Conservation (phyloP, 1,140 invertebrate species). For the Drosophila nannoptera region DNA sequence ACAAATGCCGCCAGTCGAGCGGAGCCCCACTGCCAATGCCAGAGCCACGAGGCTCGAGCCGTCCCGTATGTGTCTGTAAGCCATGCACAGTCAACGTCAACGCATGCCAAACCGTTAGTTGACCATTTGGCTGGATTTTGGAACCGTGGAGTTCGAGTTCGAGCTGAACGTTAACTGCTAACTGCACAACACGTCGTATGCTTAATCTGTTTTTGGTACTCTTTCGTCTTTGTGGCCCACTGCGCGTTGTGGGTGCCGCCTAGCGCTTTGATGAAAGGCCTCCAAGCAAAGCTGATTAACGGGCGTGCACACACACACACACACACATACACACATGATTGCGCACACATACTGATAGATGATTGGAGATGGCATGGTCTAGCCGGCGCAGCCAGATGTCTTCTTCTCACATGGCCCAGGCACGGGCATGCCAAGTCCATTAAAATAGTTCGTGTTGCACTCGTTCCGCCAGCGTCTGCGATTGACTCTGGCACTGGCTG, state of each 20-base stretch:
- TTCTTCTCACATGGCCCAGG: conserved; percentile 66
- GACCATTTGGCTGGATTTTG: conserved; percentile 41
- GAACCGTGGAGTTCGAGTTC: conserved; percentile 8
- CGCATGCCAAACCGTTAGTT: conserved; percentile 67
- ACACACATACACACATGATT: conserved; percentile 2
- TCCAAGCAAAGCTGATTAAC: conserved; percentile 72
- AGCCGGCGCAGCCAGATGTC: conserved; percentile 52
- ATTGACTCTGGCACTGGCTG: conserved; percentile 6
- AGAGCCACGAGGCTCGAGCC: conserved; percentile 5
- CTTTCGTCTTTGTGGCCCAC: conserved; percentile 21
- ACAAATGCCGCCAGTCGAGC: conserved; percentile 36
- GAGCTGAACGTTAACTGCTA: conserved; percentile 54
- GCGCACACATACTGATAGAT: conserved; percentile 7
- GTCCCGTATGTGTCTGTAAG: background rate
- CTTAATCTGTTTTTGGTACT: conserved; percentile 51
- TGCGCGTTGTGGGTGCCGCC: conserved; percentile 52
- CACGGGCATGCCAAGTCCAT: conserved; percentile 66
- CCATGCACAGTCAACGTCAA: conserved; percentile 24
- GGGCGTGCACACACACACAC: conserved; percentile 8
- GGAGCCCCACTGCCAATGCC: conserved; percentile 8
- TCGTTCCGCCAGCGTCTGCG: conserved; percentile 53
- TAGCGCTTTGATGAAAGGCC: conserved; percentile 68
- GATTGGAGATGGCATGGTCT: conserved; percentile 39
- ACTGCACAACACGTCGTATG: conserved; percentile 72
- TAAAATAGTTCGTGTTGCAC: conserved; percentile 76